Evolutionary conservation across 1,140 invertebrate genomes (phyloP).

Genomic region (Meloidogyne floridensis): DNA sequence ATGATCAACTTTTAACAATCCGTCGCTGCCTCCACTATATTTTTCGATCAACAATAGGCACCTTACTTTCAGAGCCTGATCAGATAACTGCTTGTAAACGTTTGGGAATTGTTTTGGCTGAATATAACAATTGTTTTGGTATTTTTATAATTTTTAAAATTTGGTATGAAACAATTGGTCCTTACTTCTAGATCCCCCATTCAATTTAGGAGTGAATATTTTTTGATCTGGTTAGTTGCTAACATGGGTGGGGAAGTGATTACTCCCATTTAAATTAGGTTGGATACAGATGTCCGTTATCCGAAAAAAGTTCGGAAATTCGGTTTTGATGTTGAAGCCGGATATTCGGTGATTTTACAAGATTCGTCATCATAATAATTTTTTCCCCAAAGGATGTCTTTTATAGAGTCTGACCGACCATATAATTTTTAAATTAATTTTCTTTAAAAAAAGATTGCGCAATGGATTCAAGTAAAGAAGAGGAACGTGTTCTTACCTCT

Average conservation of each 20-base stretch:
- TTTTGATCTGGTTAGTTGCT: no score
- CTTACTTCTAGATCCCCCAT: no score
- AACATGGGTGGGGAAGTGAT: no score
- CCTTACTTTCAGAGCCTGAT: conserved; percentile 91
- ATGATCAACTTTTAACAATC: conserved; percentile 86
- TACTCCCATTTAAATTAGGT: no score
- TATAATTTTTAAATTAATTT: background rate
- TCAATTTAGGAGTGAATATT: no score
- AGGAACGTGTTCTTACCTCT: conserved; percentile 56
- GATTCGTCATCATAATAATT: no score
- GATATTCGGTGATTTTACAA: background rate
- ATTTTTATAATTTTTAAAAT: conserved; percentile 35
- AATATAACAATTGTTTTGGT: conserved; percentile 90
- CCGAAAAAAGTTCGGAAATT: no score
- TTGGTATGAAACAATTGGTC: no score
- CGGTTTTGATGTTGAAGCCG: no score
- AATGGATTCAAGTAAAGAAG: conserved; percentile 52
- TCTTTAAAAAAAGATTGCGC: conserved; percentile 42
- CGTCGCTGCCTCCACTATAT: conserved; percentile 96
- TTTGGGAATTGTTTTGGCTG: conserved; percentile 84
- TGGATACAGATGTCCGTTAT: background rate
- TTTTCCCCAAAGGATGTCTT: no score
- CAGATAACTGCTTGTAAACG: conserved; percentile 93
- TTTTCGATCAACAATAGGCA: conserved; percentile 83
- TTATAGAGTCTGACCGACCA: no score